Evolutionary conservation across 2,888 invertebrate species (phyloP), one percentile per base, ranked within the genome.

Genomic region (Agelastica alni): DNA sequence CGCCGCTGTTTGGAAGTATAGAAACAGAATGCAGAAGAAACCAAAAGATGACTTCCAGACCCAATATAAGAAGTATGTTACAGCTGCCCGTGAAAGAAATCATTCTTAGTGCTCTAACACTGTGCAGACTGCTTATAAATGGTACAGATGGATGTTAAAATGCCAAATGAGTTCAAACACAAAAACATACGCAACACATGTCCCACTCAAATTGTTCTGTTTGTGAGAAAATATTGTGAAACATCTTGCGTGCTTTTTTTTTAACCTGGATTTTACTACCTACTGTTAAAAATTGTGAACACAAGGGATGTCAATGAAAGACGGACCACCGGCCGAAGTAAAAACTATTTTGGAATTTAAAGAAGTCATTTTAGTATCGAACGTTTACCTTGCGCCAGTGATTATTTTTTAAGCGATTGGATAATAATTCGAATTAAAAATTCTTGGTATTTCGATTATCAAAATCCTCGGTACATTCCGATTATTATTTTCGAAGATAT

Each of bases 1-100:
- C 45, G 13, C 43, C 51, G 37, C 36, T 51, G 51, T 28, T 17
- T 32, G 12, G 18, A 43, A 5, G 10, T 12, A 30, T 14, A 12
- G 20, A 44, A 41, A 20, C 44, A 44, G 43, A 39, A 46, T 45
- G 45, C 46, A 53, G 46, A 52, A 45, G 39, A 53, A 44, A 12
- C 46, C 39, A 46, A 30, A 18, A 61, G 60, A 64, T 60, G 59
- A 62, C 58, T 60, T 59, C 62, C 65, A 63, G 64, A 63, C 51
- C 58, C 43, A 43, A 26, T 14, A 28, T 22, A 49, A 51, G 28
- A 46, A 37, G 39, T 56, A 42, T 32, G 39, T 62, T 60, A 61
- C 59, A 62, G 59, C 62, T 62, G 61, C 53, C 61, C 55, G 62
- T 69, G 65, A 69, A 68, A 66, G 68, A 61, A 69, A 63, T 65